These are phyloP conservation scores for Clanis bilineata DNA, from an alignment of 2,888 invertebrate species.

Conservation along the genomic window DNA sequence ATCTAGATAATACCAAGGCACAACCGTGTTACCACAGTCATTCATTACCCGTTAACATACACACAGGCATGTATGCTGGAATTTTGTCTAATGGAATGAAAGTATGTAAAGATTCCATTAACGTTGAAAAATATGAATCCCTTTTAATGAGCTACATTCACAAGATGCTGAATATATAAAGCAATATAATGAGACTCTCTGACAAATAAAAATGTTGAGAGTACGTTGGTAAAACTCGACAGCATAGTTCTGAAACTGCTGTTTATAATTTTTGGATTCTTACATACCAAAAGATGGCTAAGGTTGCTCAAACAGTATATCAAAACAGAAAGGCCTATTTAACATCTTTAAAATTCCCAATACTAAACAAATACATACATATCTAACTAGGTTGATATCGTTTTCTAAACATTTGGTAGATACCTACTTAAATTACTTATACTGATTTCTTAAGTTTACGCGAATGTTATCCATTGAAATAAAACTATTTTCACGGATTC, in stretches of 20 bases:
- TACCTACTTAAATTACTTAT: too few relatives aligned
- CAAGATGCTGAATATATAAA: conserved; percentile 2
- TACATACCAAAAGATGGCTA: background rate
- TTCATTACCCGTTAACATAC: too few relatives aligned
- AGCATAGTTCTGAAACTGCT: background rate
- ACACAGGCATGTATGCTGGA: background rate
- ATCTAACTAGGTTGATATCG: too few relatives aligned
- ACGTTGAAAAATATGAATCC: background rate
- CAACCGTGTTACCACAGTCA: too few relatives aligned
- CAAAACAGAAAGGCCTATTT: too few relatives aligned
- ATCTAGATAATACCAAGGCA: too few relatives aligned
- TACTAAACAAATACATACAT: too few relatives aligned
- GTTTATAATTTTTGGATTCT: background rate
- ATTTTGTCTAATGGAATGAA: background rate
- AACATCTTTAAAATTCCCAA: too few relatives aligned
- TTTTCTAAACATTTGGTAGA: too few relatives aligned
- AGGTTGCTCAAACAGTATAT: background rate
- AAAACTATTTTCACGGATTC: too few relatives aligned
- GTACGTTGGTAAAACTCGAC: background rate
- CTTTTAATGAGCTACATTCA: conserved; percentile 8
- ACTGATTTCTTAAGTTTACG: too few relatives aligned
- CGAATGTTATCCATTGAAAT: too few relatives aligned
- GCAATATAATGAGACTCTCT: conserved; percentile 12
- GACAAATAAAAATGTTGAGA: conserved; percentile 10
- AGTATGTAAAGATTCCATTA: background rate